A percentile compares a stretch with the other conserved stretches of the same genome.
phyloP scores from a whole-genome alignment of 2,888 invertebrate species.

The Pristionchus arcanus region DNA sequence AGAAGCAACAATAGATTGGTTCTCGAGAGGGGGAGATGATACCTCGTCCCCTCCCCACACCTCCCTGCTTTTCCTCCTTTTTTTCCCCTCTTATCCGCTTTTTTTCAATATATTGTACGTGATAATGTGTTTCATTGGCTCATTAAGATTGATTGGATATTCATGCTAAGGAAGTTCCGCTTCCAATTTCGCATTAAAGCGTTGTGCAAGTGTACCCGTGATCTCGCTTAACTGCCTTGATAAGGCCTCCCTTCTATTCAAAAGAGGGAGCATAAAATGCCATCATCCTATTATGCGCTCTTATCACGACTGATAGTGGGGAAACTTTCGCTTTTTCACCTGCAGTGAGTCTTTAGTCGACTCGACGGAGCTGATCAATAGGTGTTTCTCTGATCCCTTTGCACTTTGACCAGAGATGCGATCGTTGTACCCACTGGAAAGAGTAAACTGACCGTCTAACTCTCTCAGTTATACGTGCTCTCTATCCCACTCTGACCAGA shows the following conservation, averaged over 20 bases:
- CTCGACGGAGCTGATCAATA: neutral
- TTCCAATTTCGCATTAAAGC: too few species aligned
- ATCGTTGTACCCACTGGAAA: neutral
- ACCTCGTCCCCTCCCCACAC: neutral
- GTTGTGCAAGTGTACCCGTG: too few species aligned
- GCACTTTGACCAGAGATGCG: neutral
- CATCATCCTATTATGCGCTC: neutral
- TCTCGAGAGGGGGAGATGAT: neutral
- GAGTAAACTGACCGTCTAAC: neutral
- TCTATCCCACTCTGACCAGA: neutral
- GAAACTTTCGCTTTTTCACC: neutral
- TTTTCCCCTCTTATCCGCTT: too few species aligned
- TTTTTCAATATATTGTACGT: too few species aligned
- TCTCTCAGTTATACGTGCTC: neutral
- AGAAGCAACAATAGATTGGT: constrained; percentile 11
- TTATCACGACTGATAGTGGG: neutral
- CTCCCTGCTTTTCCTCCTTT: neutral
- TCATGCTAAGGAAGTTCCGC: too few species aligned
- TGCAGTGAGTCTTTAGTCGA: neutral
- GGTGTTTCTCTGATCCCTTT: neutral
- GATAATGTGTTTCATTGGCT: too few species aligned
- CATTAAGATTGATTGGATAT: too few species aligned
- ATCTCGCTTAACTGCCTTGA: too few species aligned
- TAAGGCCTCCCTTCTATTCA: neutral
- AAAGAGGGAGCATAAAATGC: neutral